Evolutionary conservation across 64 coral and sea anemone genomes (phyloP), one percentile per base, ranked within the genome.

Genomic region (Montipora capricornis): DNA sequence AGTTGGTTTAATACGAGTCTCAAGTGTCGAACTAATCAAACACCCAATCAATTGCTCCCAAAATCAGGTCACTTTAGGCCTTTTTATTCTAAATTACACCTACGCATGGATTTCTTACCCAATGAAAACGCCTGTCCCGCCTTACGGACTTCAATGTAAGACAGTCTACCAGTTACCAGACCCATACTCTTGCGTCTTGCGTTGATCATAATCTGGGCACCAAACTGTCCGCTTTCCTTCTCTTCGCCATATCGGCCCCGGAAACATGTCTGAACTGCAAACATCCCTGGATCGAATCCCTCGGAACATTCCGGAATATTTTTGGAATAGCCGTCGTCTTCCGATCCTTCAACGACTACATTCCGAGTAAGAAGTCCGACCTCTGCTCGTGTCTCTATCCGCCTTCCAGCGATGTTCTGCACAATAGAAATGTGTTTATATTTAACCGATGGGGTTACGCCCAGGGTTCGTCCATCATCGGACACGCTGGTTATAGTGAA

Each of bases 351-450:
- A 29, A 98, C 92, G 11, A 98, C 89, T 11, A 98, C 96, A 74
- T 98, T 98, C 16, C 96, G 92, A 74, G 96, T 98, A 4, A 98
- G 89, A 46, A 94, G 83, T 7, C 96, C 96, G 0, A 98, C 96
- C 61, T 98, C 96, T 3, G 96, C 96, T 12, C 90, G 70, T 1
- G 96, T 98, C 26, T 94, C 92, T 29, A 98, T 91, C 1, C 29
- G 76, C 16, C 68, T 92, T 12, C 90, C 93, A 70, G 57, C 93
- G 11, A 98, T 82, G 7, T 55, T 89, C 71, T 98, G 96, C 3
- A 51, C 73, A 47, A 98, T 20, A 13, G 92, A 88, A 49, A 98
- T 92, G 44, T 98, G 96, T 17, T 55, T 81, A 50, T 98, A 81
- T 85, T 86, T 98, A 2, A 98, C 61, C 24, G 85, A 24, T 52